Evolutionary conservation across 2,113 vertebrate species (phyloP), one percentile per base, ranked within the genome.

Genomic region (Psittacus erithacus): DNA sequence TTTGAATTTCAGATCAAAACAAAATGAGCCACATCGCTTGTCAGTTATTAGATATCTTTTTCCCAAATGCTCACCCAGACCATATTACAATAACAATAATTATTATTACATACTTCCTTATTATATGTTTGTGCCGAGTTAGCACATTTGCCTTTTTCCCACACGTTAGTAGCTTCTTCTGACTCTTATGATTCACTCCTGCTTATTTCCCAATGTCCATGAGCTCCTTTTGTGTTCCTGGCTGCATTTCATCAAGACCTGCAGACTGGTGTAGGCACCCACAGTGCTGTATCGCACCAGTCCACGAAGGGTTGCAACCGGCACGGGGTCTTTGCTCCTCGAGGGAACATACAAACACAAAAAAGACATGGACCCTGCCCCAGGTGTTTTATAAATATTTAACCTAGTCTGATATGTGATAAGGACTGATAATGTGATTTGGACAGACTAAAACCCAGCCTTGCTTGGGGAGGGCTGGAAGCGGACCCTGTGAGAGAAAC

Each of bases 91-190:
- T 97, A 97, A 97, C 96, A 97, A 91, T 97, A 97, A 97, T 97
- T 97, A 97, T 97, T 97, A 97, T 96, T 95, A 96, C 95, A 96
- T 92, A 96, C 95, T 97, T 96, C 96, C 95, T 97, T 97, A 97
- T 97, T 97, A 96, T 90, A 96, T 93, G 93, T 93, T 96, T 95
- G 86, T 93, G 94, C 79, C 80, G 90, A 97, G 93, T 93, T 93
- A 96, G 95, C 95, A 96, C 83, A 96, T 96, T 96, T 96, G 96
- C 83, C 88, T 96, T 97, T 97, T 97, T 96, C 97, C 97, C 96
- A 97, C 97, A 96, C 89, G 47, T 92, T 92, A 82, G 82, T 70
- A 84, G 88, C 91, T 97, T 93, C 95, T 96, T 96, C 90, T 74
- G 88, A 91, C 96, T 97, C 93, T 76, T 81, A 88, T 97, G 95